Conservation (phyloP, 2,888 invertebrate species). For the Cancer borealis region DNA sequence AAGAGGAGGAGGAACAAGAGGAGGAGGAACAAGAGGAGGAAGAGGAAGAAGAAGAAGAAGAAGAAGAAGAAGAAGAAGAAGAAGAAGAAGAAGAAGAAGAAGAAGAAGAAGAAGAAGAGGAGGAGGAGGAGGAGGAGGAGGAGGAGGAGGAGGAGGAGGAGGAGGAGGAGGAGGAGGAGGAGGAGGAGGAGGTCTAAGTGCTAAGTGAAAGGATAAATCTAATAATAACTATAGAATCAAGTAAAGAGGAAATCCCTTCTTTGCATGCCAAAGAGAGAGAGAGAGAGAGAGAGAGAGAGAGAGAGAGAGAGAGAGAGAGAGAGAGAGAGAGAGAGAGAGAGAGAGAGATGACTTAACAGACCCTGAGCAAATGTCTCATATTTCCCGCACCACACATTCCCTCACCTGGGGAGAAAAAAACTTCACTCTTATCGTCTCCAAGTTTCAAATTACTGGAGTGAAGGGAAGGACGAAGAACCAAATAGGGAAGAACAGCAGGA, state of each 20-base stretch:
- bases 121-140: no score
- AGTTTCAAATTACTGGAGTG: conserved; percentile 15
- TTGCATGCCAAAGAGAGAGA: neutral
- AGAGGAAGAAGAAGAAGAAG: neutral
- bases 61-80: neutral
- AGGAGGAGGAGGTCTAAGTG: neutral
- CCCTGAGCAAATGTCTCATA: conserved; percentile 6
- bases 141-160: no score
- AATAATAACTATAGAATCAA: neutral
- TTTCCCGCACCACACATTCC: neutral
- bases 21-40: neutral
- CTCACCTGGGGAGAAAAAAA: conserved; percentile 23
- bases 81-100: no score
- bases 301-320: conserved; percentile 40
- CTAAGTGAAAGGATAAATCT: neutral
- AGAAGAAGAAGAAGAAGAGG: neutral
- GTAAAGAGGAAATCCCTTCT: no score
- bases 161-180: conserved; percentile 9
- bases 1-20: no score
- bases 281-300: conserved; percentile 21
- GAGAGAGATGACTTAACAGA: neutral
- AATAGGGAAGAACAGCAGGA: neutral
- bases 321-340: conserved; percentile 40
- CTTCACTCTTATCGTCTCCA: neutral
- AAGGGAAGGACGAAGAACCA: neutral